Evolutionary conservation across 2,797 vertebrate genomes (phyloP).

Genomic region (Malacoraja senta): DNA sequence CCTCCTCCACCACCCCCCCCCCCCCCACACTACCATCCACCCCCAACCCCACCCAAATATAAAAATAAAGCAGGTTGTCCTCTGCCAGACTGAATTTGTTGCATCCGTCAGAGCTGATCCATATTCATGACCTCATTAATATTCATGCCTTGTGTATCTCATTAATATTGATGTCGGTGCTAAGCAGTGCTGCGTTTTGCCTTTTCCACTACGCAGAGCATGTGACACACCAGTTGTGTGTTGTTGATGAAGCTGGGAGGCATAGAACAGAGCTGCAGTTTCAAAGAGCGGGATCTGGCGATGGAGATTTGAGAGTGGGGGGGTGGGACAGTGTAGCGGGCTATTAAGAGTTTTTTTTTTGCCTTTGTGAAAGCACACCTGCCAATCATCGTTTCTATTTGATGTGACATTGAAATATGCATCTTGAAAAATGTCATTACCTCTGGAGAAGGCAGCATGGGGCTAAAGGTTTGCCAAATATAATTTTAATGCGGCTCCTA

Average conservation of each 20-base stretch:
- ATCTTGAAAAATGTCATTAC: background rate
- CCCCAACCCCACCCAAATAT: background rate
- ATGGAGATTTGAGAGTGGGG: background rate
- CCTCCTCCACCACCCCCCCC: no score
- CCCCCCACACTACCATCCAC: no score
- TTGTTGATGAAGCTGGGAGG: constrained; percentile 10
- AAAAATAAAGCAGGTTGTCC: constrained; percentile 32
- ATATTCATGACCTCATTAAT: constrained; percentile 8
- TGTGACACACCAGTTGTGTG: constrained; percentile 4
- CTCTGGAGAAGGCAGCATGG: background rate
- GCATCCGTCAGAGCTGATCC: constrained; percentile 1
- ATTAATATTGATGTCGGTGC: constrained; percentile 28
- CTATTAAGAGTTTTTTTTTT: background rate
- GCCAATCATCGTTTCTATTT: background rate
- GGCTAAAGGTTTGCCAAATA: background rate
- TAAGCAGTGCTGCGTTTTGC: constrained; percentile 34
- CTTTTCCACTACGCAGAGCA: constrained; percentile 22
- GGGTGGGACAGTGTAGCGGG: background rate
- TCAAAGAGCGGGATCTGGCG: background rate
- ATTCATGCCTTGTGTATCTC: constrained; percentile 30
- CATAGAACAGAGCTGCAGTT: background rate
- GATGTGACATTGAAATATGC: background rate
- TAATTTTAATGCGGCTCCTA: background rate
- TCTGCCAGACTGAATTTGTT: constrained; percentile 28
- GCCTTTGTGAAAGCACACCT: background rate